Evolutionary conservation across 2,797 vertebrate species (phyloP).

Genomic region (Bufotes viridis): DNA sequence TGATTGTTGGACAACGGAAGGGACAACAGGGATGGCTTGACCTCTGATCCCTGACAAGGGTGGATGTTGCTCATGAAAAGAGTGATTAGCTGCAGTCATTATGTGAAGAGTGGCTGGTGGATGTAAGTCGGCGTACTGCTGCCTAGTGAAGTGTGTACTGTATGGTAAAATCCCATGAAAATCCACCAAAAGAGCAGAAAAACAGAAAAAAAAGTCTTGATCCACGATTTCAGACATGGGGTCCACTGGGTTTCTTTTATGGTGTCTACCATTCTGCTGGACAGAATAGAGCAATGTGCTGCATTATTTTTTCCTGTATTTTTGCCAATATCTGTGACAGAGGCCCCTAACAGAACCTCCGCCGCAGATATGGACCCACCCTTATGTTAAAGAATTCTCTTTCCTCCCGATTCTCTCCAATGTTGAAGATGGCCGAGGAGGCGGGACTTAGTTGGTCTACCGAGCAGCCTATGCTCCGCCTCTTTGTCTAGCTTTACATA

Average conservation of each 20-base stretch:
- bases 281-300: too few species aligned
- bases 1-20: constrained; percentile 44
- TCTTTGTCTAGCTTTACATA: too few species aligned
- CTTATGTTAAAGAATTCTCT: background rate
- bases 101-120: constrained; percentile 12
- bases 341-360: too few species aligned
- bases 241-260: too few species aligned
- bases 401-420: too few species aligned
- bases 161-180: background rate
- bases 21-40: constrained; percentile 40
- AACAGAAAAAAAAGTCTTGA: background rate
- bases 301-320: too few species aligned
- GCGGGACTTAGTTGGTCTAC: too few species aligned
- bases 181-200: background rate
- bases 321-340: too few species aligned
- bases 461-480: too few species aligned
- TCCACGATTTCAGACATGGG: background rate
- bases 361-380: too few species aligned
- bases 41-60: constrained; percentile 42
- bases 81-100: constrained; percentile 38
- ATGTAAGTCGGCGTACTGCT: background rate
- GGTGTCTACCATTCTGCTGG: too few species aligned
- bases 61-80: constrained; percentile 31
- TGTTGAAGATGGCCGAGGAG: too few species aligned
- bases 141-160: background rate